A percentile compares a stretch with the other conserved stretches of the same genome.
Evolutionary conservation across 2,888 invertebrate species (phyloP).

Genomic region (Lepidochitona cinerea): DNA sequence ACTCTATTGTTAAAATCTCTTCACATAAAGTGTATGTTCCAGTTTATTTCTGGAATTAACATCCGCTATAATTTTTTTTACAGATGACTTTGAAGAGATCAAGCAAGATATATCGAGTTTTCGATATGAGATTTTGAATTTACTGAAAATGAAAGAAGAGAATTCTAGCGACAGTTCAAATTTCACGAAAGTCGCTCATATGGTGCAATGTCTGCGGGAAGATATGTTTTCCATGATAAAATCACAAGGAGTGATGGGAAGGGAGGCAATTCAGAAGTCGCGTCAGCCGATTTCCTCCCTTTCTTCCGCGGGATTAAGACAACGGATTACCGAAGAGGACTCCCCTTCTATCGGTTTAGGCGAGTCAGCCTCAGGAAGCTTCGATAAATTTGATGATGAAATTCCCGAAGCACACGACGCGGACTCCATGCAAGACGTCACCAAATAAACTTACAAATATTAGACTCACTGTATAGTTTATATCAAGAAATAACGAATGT

Average conservation of each 20-base stretch:
- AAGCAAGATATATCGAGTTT: slow-evolving; percentile 65
- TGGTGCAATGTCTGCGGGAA: background rate
- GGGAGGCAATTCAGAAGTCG: background rate
- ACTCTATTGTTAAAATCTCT: too few species aligned
- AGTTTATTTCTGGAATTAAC: too few species aligned
- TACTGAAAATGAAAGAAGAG: slow-evolving; percentile 22
- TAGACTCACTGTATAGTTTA: too few species aligned
- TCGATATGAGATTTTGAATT: slow-evolving; percentile 62
- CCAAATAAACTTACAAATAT: too few species aligned
- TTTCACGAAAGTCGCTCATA: background rate
- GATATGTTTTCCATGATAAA: background rate
- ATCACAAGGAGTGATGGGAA: background rate
- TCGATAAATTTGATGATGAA: too few species aligned
- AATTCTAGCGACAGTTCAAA: background rate
- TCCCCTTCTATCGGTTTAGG: too few species aligned
- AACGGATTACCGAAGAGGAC: background rate
- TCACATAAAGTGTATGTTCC: too few species aligned
- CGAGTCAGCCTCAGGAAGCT: too few species aligned
- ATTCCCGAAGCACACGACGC: too few species aligned
- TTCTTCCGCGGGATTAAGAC: background rate
- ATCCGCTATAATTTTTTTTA: background rate
- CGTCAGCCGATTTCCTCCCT: background rate
- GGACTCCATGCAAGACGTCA: too few species aligned
- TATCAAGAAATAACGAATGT: too few species aligned
- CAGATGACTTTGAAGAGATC: slow-evolving; percentile 58